Conservation (phyloP, 2,797 vertebrate genomes). For the Euthynnus affinis region DNA sequence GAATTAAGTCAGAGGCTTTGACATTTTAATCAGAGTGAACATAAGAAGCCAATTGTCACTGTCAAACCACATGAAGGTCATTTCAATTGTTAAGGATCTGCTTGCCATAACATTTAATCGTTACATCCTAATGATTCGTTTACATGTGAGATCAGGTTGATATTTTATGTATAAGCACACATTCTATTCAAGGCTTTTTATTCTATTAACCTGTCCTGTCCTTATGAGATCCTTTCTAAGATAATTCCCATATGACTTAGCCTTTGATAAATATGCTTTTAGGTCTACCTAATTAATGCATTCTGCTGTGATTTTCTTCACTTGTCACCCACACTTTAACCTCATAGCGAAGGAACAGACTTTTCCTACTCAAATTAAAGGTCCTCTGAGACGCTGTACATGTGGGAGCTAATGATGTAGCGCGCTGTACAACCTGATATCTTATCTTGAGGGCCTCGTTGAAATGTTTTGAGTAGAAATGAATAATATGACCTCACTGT, state of each 20-base stretch:
- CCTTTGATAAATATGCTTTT: slow-evolving; percentile 87
- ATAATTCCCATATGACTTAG: slow-evolving; percentile 81
- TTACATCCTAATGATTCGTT: slow-evolving; percentile 77
- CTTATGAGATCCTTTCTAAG: slow-evolving; percentile 77
- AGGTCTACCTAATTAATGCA: slow-evolving; percentile 86
- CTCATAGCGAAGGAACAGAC: slow-evolving; percentile 78
- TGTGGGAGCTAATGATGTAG: slow-evolving; percentile 79
- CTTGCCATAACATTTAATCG: slow-evolving; percentile 70
- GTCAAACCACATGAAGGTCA: slow-evolving; percentile 73
- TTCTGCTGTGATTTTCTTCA: slow-evolving; percentile 80
- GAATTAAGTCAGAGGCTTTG: slow-evolving; percentile 71
- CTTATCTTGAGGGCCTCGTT: slow-evolving; percentile 73
- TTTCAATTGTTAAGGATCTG: slow-evolving; percentile 59
- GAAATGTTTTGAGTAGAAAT: slow-evolving; percentile 75
- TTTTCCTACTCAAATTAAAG: slow-evolving; percentile 85
- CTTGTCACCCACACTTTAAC: slow-evolving; percentile 84
- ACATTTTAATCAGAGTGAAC: slow-evolving; percentile 77
- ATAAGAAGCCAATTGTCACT: slow-evolving; percentile 64
- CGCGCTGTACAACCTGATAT: slow-evolving; percentile 60
- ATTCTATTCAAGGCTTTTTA: slow-evolving; percentile 79
- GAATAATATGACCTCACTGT: slow-evolving; percentile 62
- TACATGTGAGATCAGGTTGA: slow-evolving; percentile 79
- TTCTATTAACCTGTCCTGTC: slow-evolving; percentile 82
- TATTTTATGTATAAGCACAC: slow-evolving; percentile 83
- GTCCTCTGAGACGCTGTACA: slow-evolving; percentile 85